phyloP scores from a whole-genome alignment of 2,888 invertebrate genomes.

The Morpho deidamia region DNA sequence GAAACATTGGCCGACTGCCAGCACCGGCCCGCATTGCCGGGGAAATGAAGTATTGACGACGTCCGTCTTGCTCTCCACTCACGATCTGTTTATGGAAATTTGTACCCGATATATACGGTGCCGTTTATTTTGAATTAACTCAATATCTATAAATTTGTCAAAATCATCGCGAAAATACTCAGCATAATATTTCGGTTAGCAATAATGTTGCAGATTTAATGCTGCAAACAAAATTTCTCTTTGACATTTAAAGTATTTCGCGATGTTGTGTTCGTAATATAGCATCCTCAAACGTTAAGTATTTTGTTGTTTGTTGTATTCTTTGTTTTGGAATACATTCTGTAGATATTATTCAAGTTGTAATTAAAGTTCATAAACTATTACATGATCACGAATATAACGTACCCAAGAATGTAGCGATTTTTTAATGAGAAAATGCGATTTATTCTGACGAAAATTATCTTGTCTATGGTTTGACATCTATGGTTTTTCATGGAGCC shows the following conservation, averaged over 20 bases:
- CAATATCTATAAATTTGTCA: conserved; percentile 39
- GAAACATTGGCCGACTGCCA: conserved; percentile 67
- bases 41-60: conserved; percentile 68
- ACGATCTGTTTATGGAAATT: conserved; percentile 67
- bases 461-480: too few relatives aligned
- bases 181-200: conserved; percentile 27
- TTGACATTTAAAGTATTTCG: conserved; percentile 23
- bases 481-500: too few relatives aligned
- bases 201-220: conserved; percentile 29
- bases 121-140: conserved; percentile 51
- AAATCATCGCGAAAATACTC: conserved; percentile 30
- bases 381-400: too few relatives aligned
- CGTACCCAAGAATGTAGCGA: too few relatives aligned
- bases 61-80: conserved; percentile 58
- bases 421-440: too few relatives aligned
- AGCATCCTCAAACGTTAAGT: not conserved
- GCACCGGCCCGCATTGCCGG: conserved; percentile 44
- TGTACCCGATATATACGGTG: conserved; percentile 41
- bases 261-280: conserved; percentile 8
- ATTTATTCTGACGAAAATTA: too few relatives aligned
- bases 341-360: too few relatives aligned
- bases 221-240: conserved; percentile 27
- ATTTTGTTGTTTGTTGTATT: not conserved
- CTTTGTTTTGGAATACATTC: too few relatives aligned
- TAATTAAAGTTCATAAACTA: too few relatives aligned